phyloP scores from a whole-genome alignment of 2,113 vertebrate genomes.

The Alligator sinensis region DNA sequence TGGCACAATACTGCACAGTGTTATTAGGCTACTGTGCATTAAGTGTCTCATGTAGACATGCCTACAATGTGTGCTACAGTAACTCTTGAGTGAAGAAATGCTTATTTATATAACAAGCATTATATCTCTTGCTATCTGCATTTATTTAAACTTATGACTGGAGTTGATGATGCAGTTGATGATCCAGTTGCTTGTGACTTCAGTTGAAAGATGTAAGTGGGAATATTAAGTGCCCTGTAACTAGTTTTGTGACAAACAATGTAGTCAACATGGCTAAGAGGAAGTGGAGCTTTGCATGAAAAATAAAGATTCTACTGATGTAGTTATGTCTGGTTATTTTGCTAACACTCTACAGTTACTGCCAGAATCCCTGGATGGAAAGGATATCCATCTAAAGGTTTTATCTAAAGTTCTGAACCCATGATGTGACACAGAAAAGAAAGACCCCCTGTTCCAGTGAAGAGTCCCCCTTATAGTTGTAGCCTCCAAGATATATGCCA shows the following conservation, averaged over 20 bases:
- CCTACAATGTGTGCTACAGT: background rate
- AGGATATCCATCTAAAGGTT: background rate
- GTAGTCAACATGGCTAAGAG: background rate
- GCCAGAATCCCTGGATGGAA: background rate
- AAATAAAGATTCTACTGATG: background rate
- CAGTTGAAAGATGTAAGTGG: background rate
- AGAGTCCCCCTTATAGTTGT: background rate
- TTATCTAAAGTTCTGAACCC: background rate
- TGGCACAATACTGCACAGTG: no score
- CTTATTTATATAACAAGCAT: background rate
- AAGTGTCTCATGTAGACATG: no score
- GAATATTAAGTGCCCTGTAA: background rate
- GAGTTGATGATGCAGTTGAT: background rate
- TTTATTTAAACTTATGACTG: background rate
- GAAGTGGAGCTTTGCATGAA: background rate
- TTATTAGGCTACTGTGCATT: no score
- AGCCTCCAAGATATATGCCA: no score
- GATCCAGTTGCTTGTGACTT: no score
- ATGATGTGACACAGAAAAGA: background rate
- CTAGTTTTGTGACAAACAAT: background rate
- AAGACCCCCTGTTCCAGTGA: background rate
- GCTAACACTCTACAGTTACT: background rate
- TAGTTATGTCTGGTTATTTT: background rate
- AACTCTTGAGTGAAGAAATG: background rate
- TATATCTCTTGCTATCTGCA: background rate